Conservation (phyloP, 2,888 invertebrate species). For the Drosophila birchii region DNA sequence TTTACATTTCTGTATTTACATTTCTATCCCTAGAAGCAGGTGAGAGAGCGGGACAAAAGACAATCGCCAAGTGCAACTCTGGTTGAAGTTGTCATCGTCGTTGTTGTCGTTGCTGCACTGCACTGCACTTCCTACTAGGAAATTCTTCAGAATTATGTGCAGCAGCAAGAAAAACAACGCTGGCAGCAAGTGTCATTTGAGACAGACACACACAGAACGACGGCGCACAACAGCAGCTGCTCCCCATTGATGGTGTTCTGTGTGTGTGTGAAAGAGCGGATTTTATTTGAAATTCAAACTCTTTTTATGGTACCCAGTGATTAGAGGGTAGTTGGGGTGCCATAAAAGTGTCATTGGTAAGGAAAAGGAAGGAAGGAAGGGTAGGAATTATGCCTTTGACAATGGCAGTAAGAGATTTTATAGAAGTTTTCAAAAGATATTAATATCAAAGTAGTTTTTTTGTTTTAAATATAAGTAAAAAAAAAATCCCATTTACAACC, state of each 20-base stretch:
- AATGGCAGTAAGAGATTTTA: not conserved
- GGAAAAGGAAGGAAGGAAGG: slow-evolving; percentile 4
- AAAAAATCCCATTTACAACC: not conserved
- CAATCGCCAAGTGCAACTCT: slow-evolving; percentile 65
- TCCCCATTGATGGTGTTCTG: slow-evolving; percentile 17
- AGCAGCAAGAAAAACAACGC: slow-evolving; percentile 45
- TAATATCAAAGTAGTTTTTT: not conserved
- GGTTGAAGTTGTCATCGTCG: slow-evolving; percentile 27
- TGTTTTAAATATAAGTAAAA: not conserved
- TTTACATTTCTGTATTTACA: slow-evolving; percentile 13
- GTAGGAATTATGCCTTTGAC: not conserved
- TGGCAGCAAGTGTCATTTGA: slow-evolving; percentile 79
- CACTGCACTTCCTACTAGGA: slow-evolving; percentile 75
- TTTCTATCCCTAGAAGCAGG: slow-evolving; percentile 42
- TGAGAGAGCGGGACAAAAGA: slow-evolving; percentile 60
- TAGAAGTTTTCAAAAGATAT: not conserved
- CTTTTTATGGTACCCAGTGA: slow-evolving; percentile 30
- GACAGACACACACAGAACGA: slow-evolving; percentile 57
- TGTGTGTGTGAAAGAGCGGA: slow-evolving; percentile 46
- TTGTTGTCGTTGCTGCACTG: slow-evolving; percentile 29
- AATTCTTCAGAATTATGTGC: slow-evolving; percentile 71
- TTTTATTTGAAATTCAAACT: slow-evolving; percentile 58
- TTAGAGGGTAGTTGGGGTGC: slow-evolving; percentile 27
- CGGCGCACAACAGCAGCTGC: slow-evolving; percentile 32
- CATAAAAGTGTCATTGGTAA: slow-evolving; percentile 6